Evolutionary conservation across 2,888 invertebrate species (phyloP).

Genomic region (Tenthredo notha): DNA sequence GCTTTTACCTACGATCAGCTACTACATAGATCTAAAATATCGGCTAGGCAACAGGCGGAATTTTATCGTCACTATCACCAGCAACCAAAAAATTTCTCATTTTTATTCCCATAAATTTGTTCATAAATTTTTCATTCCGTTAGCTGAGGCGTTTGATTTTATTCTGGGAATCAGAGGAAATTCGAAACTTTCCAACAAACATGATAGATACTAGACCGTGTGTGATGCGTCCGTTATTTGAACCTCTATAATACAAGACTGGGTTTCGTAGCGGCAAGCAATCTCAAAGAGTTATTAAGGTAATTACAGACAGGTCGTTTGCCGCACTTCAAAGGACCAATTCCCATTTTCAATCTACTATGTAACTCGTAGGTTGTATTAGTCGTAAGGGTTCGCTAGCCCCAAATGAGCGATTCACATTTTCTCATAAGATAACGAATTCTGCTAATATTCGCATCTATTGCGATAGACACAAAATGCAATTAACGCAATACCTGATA

Average conservation of each 20-base stretch:
- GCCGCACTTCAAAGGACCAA: conserved; percentile 75
- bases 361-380: conserved; percentile 5
- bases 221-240: not conserved
- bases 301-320: conserved; percentile 72
- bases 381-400: not conserved
- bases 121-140: not conserved
- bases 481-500: not conserved
- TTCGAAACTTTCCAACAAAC: not conserved
- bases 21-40: not conserved
- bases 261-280: conserved; percentile 18
- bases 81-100: too few species aligned
- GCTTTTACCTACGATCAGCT: not conserved
- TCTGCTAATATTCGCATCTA: not conserved
- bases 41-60: not conserved
- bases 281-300: conserved; percentile 70
- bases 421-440: conserved; percentile 1
- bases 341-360: conserved; percentile 75
- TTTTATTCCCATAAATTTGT: not conserved
- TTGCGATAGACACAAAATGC: not conserved
- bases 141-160: not conserved
- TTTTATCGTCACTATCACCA: not conserved
- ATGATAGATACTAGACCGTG: not conserved
- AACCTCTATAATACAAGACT: not conserved
- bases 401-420: conserved; percentile 3
- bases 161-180: not conserved